Evolutionary conservation across 2,113 vertebrate genomes (phyloP), one percentile per base, ranked within the genome.

Genomic region (Lepus americanus): DNA sequence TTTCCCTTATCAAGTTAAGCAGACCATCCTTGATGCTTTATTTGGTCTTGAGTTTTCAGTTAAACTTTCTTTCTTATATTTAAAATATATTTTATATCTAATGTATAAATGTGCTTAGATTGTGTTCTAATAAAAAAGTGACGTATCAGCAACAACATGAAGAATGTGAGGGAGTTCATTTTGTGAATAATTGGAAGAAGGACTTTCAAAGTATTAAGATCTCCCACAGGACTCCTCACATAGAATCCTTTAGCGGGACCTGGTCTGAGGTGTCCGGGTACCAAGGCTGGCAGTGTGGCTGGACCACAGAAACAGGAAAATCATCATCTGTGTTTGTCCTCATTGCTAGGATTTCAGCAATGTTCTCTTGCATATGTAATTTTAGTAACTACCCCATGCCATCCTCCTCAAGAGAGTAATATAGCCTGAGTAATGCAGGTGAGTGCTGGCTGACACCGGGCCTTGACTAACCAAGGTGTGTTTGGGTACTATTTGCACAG

Each of bases 171-270:
- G 11, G 16, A 19, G 9, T 16, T 33, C 2, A 4, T 9, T 53
- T 9, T 31, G 11, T 39, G 39, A 74, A 33, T 79, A 22, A 49
- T 44, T 44, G 14, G 16, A 22, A 53, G 31, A 73, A 64, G 33
- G 27, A 22, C 5, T 1, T 9, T 64, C 51, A 22, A 25, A 33
- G 4, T 25, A 4, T 6, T 44, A 11, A 59, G 23, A 39, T 9
- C 22, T 33, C 2, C n/a, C 10, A 4, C 4, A 4, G 13, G 10
- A 69, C 3, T 64, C 2, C 61, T 33, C 36, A 4, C 0, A 44
- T 3, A 2, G 1, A 20, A 17, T 10, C 0, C 6, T 9, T 8
- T 25, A 9, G 31, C 1, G 20, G 7, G 1, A 16, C 0, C 31
- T 25, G 11, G 25, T 8, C 29, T 64, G 27, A 85, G 0, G 27